Conservation (phyloP, 2,113 vertebrate species). For the Murina feae region DNA sequence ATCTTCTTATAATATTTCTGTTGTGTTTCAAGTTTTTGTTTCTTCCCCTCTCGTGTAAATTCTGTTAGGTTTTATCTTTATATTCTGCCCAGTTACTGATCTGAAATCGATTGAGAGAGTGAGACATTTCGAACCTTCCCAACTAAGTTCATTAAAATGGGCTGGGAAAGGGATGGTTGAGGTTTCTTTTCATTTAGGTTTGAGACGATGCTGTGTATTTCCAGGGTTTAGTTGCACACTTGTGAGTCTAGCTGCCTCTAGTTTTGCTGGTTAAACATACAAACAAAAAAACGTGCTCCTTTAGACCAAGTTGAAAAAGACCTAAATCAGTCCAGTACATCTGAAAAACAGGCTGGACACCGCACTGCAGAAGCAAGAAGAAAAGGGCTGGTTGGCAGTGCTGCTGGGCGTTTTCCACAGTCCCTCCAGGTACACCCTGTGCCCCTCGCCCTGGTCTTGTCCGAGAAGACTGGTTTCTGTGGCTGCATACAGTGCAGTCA, state of each 20-base stretch:
- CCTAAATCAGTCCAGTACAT: neutral
- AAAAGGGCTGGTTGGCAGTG: neutral
- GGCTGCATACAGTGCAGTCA: neutral
- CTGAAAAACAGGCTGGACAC: neutral
- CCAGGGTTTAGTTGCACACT: neutral
- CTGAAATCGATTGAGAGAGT: constrained; percentile 47
- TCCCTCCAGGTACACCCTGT: neutral
- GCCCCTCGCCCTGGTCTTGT: neutral
- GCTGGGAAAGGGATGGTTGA: constrained; percentile 6
- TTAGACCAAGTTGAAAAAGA: neutral
- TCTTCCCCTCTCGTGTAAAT: neutral
- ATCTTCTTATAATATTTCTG: neutral
- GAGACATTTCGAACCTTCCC: neutral
- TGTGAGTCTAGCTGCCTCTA: constrained; percentile 27
- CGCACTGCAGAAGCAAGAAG: neutral
- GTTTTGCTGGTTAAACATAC: neutral
- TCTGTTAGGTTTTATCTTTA: constrained; percentile 22
- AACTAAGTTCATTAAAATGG: constrained; percentile 49
- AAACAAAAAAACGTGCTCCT: neutral
- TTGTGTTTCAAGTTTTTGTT: neutral
- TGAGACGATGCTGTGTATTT: neutral
- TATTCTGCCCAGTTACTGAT: neutral
- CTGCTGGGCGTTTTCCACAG: neutral
- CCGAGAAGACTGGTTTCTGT: neutral
- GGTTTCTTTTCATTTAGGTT: constrained; percentile 39